These are phyloP conservation scores for Drosophila truncata DNA, from an alignment of 1,140 invertebrate genomes.

Conservation along the genomic window DNA sequence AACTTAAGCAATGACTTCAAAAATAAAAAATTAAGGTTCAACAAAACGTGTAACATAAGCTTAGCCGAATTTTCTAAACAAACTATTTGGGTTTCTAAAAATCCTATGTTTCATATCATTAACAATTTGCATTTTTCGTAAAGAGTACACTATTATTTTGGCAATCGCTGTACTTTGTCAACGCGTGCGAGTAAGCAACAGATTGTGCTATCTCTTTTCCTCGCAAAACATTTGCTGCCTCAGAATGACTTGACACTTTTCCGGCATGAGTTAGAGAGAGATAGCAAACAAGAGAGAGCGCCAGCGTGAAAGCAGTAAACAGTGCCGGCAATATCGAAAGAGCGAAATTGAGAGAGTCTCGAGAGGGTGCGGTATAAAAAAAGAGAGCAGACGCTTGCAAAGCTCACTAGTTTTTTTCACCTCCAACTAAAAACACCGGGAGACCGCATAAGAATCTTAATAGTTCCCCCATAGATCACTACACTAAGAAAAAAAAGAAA, in stretches of 20 bases:
- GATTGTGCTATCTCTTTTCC: background rate
- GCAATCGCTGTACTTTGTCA: background rate
- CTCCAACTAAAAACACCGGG: background rate
- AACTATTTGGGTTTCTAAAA: too few species aligned
- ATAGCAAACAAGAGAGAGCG: background rate
- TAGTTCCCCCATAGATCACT: background rate
- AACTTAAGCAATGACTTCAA: background rate
- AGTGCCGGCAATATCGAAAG: background rate
- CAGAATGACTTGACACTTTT: conserved; percentile 30
- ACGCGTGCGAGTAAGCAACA: background rate
- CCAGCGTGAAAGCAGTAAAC: background rate
- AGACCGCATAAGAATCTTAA: background rate
- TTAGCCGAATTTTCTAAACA: background rate
- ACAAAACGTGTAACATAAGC: background rate
- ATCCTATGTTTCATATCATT: background rate
- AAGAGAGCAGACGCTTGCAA: background rate
- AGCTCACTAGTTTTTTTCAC: conserved; percentile 29
- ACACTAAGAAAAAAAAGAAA: conserved; percentile 2
- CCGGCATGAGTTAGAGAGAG: conserved; percentile 8
- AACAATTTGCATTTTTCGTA: background rate
- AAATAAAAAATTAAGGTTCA: background rate
- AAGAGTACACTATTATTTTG: background rate
- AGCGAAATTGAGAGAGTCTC: background rate
- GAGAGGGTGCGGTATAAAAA: conserved; percentile 35
- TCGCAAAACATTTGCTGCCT: conserved; percentile 17